Evolutionary conservation across 1,140 invertebrate genomes (phyloP).

Genomic region (Bombyx mandarina): DNA sequence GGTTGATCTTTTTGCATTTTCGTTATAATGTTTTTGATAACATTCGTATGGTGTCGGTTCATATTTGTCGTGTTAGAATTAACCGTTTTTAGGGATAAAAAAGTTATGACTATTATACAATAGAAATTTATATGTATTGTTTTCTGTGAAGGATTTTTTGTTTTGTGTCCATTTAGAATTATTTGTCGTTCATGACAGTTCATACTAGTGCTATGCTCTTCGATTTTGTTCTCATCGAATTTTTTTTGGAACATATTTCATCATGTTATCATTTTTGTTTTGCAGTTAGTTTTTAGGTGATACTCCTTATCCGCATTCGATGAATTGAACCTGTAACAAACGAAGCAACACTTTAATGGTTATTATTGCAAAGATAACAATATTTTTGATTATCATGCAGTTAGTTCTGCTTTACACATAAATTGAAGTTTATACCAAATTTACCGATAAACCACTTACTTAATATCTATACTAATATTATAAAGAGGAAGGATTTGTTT

Average conservation of each 20-base stretch:
- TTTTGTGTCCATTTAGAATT: not conserved
- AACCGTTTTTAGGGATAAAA: slow-evolving; percentile 39
- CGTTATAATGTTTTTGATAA: slow-evolving; percentile 21
- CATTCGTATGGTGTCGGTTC: slow-evolving; percentile 32
- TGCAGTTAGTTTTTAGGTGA: not conserved
- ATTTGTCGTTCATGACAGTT: slow-evolving; percentile 16
- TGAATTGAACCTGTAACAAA: no score
- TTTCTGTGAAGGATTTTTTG: slow-evolving; percentile 19
- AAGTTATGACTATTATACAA: slow-evolving; percentile 35
- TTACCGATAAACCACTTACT: no score
- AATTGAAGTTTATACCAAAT: no score
- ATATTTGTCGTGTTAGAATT: slow-evolving; percentile 62
- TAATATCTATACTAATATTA: no score
- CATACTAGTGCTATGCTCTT: slow-evolving; percentile 34
- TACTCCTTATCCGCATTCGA: no score
- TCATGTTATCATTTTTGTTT: slow-evolving; percentile 55
- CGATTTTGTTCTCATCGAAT: slow-evolving; percentile 36
- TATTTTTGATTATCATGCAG: no score
- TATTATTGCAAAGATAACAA: no score
- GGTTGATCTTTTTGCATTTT: slow-evolving; percentile 33
- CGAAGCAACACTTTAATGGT: no score
- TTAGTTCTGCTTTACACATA: no score
- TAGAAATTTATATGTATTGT: slow-evolving; percentile 32
- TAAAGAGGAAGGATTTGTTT: no score
- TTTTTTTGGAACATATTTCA: slow-evolving; percentile 50